Evolutionary conservation across 2,888 invertebrate genomes (phyloP), one percentile per base, ranked within the genome.

Genomic region (Neoaliturus tenellus): DNA sequence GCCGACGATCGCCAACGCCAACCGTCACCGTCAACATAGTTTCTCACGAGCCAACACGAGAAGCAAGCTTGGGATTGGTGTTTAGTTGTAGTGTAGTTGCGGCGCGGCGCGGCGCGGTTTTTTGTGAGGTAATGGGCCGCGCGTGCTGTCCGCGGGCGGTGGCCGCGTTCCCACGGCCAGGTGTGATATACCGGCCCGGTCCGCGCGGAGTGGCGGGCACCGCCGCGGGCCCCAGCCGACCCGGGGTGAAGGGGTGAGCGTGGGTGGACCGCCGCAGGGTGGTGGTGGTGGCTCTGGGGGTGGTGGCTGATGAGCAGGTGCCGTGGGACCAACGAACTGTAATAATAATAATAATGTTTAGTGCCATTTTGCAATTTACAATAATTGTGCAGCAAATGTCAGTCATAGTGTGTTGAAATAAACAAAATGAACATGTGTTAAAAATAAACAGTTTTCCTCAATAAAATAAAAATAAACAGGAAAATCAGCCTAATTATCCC

Each of bases 11-110:
- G n/a, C n/a, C n/a, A n/a, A n/a, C 51, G 51, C 51, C 20, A 6
- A 23, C 51, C 51, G 51, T 51, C 51, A 51, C 51, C 51, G 51
- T 51, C 51, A 51, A 51, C 51, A 51, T 51, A 62, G 62, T 35
- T 75, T 75, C 75, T 75, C 75, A 75, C 75, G 75, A 41, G 75
- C 62, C 62, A 23, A 35, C 69, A 39, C 69, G 39, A 69, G 69
- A 35, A 69, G 69, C 69, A 69, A 69, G 69, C 35, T 39, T 2
- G 20, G 35, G 69, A 39, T 69, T 39, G 39, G 69, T 69, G 69
- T 39, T 39, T 39, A 39, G 69, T 69, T 69, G 69, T 69, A 33
- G 67, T n/a, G 67, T 28, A 28, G 23, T 58, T 23, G 23, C 14
- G n/a, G 51, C 5, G 33, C 71, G 6, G 17, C 71, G 41, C 31